These are phyloP conservation scores for Camponotus fellah DNA, from an alignment of 2,888 invertebrate species.

Conservation along the genomic window DNA sequence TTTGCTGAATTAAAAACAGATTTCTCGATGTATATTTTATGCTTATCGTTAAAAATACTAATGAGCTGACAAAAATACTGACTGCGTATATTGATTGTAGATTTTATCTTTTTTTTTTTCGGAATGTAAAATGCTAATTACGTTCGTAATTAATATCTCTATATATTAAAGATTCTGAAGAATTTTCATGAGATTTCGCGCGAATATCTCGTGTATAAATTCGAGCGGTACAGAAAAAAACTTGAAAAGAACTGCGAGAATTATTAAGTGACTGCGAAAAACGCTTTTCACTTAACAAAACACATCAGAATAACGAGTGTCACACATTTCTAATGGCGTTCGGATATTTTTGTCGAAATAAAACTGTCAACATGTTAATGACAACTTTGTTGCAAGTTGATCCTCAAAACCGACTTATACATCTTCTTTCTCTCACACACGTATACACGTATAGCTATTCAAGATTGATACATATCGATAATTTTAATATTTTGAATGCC, in stretches of 20 bases:
- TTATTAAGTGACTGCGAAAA: background rate
- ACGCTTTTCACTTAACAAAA: constrained; percentile 6
- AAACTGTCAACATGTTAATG: constrained; percentile 56
- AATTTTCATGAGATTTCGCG: background rate
- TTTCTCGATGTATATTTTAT: background rate
- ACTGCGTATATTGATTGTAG: background rate
- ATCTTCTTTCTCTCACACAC: background rate
- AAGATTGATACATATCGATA: background rate
- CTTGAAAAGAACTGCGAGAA: background rate
- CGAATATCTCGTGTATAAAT: constrained; percentile 9
- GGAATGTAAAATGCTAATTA: background rate
- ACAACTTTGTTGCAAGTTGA: constrained; percentile 53
- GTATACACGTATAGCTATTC: background rate
- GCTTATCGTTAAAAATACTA: background rate
- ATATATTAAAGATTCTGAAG: background rate
- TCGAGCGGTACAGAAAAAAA: background rate
- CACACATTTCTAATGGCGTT: constrained; percentile 19
- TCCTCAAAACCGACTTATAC: constrained; percentile 38
- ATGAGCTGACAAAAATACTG: background rate
- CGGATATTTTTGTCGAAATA: constrained; percentile 51
- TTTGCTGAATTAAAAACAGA: background rate
- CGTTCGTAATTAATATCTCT: background rate
- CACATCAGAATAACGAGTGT: constrained; percentile 29
- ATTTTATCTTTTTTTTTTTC: background rate
- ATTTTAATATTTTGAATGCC: constrained; percentile 11